phyloP scores from a whole-genome alignment of 2,113 vertebrate species.

The Erythrolamprus reginae region DNA sequence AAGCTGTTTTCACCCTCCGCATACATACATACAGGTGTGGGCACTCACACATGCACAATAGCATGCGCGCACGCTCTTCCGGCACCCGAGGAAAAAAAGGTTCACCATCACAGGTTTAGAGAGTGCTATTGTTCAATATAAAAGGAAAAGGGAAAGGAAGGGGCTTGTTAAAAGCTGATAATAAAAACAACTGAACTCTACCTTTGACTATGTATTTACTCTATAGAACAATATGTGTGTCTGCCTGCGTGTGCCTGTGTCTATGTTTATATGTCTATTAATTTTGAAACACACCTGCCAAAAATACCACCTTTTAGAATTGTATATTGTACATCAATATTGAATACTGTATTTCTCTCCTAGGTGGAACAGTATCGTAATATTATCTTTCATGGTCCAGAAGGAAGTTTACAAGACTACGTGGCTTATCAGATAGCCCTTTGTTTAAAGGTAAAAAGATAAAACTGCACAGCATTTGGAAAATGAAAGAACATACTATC shows the following conservation, averaged over 20 bases:
- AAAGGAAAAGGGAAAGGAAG: background rate
- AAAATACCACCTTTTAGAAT: background rate
- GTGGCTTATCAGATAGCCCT: conserved; percentile 80
- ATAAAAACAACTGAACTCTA: background rate
- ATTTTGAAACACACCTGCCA: background rate
- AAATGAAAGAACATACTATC: background rate
- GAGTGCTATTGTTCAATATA: background rate
- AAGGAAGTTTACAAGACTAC: conserved; percentile 91
- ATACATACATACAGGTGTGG: too few relatives aligned
- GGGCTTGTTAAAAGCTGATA: background rate
- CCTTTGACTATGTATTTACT: background rate
- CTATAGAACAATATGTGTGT: background rate
- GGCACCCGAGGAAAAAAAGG: too few relatives aligned
- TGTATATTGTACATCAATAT: background rate
- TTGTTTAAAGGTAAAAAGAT: conserved; percentile 80
- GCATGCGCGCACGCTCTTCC: too few relatives aligned
- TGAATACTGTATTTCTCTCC: conserved; percentile 36
- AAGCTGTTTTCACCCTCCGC: too few relatives aligned
- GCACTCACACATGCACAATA: too few relatives aligned
- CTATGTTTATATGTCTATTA: background rate
- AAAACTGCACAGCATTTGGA: background rate
- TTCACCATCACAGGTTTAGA: too few relatives aligned
- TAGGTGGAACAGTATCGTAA: conserved; percentile 92
- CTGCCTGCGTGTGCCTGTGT: background rate
- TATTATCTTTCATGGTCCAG: conserved; percentile 91